Evolutionary conservation across 2,113 vertebrate species (phyloP).

Genomic region (Anarrhichthys ocellatus): DNA sequence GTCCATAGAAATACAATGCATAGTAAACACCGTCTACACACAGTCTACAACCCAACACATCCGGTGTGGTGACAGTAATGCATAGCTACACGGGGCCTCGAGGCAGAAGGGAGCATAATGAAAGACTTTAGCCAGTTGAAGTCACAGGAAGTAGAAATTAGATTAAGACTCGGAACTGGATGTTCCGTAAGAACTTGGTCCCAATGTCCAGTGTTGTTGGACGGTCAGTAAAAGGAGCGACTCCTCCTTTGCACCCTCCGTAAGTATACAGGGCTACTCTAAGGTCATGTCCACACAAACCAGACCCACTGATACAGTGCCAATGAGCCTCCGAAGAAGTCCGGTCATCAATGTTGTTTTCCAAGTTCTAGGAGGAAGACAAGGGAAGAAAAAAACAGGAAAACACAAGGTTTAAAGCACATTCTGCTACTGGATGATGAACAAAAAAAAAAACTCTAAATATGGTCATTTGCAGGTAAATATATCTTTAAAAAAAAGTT

Average conservation of each 20-base stretch:
- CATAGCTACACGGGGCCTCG: constrained; percentile 27
- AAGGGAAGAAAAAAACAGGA: constrained; percentile 1
- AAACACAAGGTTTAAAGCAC: background rate
- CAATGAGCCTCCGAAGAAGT: constrained; percentile 1
- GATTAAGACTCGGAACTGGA: constrained; percentile 7
- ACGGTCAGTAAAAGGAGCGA: background rate
- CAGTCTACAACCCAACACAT: constrained; percentile 27
- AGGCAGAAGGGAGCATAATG: constrained; percentile 53
- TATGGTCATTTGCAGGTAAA: background rate
- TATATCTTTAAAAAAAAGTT: too few species aligned
- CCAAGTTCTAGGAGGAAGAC: background rate
- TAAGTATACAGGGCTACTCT: constrained; percentile 14
- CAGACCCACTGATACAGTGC: background rate
- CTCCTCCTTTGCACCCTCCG: background rate
- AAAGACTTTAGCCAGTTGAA: constrained; percentile 53
- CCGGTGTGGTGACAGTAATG: constrained; percentile 65
- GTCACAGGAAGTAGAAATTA: constrained; percentile 48
- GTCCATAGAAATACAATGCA: constrained; percentile 47
- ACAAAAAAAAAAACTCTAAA: background rate
- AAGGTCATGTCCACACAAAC: constrained; percentile 1
- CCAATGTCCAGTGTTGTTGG: background rate
- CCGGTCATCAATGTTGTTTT: constrained; percentile 17
- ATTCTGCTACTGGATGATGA: background rate
- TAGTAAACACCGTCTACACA: constrained; percentile 62
- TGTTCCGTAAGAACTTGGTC: constrained; percentile 6